phyloP scores from a whole-genome alignment of 1,140 invertebrate species.

The Colletes latitarsis region DNA sequence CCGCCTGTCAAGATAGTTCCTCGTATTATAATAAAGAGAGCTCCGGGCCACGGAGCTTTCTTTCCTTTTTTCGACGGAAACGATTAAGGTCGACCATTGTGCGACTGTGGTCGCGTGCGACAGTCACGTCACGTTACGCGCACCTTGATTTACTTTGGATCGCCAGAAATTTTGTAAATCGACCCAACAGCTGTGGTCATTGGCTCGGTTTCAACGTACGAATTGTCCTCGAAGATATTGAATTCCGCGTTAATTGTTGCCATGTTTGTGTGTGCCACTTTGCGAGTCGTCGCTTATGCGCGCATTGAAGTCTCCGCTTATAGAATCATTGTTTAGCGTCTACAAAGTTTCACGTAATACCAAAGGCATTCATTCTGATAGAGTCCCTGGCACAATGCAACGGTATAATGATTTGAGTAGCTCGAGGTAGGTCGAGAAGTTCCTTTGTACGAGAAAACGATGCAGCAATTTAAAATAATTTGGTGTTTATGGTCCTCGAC shows the following conservation, averaged over 20 bases:
- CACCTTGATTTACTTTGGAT: conserved; percentile 37
- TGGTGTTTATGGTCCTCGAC: not conserved
- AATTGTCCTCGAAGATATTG: not conserved
- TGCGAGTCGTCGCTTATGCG: not conserved
- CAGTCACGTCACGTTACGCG: conserved; percentile 72
- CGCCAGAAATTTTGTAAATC: conserved; percentile 74
- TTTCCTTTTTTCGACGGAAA: conserved; percentile 64
- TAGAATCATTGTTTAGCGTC: conserved; percentile 6
- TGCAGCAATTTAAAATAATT: conserved; percentile 1
- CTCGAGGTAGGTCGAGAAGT: too few species aligned
- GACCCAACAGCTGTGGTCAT: conserved; percentile 64
- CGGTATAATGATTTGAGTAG: not conserved
- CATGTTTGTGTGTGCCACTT: not conserved
- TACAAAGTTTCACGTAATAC: not conserved
- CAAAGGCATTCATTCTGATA: not conserved
- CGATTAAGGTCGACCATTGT: conserved; percentile 66
- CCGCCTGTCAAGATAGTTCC: conserved; percentile 37
- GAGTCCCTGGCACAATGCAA: not conserved
- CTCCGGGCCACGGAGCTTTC: conserved; percentile 19
- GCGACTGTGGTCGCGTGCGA: conserved; percentile 70
- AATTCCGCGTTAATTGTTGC: conserved; percentile 19
- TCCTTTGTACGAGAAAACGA: not conserved
- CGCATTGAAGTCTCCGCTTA: not conserved
- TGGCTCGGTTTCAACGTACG: not conserved
- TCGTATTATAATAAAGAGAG: conserved; percentile 48